Base-by-base conservation (phyloP, 2,888 invertebrate species). In the Temnothorax ravouxi region DNA sequence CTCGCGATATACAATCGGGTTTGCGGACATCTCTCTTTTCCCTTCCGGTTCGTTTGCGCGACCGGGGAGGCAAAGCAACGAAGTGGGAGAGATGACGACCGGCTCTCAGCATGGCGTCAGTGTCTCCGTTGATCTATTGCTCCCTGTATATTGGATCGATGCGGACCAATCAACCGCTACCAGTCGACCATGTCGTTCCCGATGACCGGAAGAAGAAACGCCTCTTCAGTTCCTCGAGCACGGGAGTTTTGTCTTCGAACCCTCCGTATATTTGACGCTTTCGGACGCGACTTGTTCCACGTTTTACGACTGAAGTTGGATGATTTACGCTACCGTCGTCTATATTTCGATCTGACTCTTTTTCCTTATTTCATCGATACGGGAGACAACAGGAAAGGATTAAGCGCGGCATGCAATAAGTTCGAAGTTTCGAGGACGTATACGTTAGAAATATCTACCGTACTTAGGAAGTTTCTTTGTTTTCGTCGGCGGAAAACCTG, bases 111-210 rank as follows among this genome's bases (percentile, higher is more conserved):
- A 90, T 91, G 90, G 90, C 90, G 90, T 90, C 88, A 87, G 85
- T 89, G 88, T 90, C 89, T 81, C 79, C 85, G 81, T 82, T 92
- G 92, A 92, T 92, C 90, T 92, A 91, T 91, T 86, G 91, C 88
- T 88, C 87, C 84, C 86, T 84, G 89, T 88, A 81, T 88, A 80
- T 79, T 74, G 86, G 89, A 91, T 92, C 92, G 92, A 92, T 91
- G 87, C 88, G 90, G 87, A 86, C 89, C 92, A 89, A 92, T 91
- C 92, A 89, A 90, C 88, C 81, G 87, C 77, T 86, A 76, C 83
- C 76, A 84, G 82, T 86, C 85, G 86, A 84, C 76, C 85, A 79
- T 85, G 85, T 86, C 85, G 86, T 79, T 81, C 84, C 83, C 77
- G 86, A 86, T 89, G 88, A 89, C 85, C 89, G 83, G 83, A 80